Conservation (phyloP, 2,888 invertebrate species). For the Tetranychus piercei region DNA sequence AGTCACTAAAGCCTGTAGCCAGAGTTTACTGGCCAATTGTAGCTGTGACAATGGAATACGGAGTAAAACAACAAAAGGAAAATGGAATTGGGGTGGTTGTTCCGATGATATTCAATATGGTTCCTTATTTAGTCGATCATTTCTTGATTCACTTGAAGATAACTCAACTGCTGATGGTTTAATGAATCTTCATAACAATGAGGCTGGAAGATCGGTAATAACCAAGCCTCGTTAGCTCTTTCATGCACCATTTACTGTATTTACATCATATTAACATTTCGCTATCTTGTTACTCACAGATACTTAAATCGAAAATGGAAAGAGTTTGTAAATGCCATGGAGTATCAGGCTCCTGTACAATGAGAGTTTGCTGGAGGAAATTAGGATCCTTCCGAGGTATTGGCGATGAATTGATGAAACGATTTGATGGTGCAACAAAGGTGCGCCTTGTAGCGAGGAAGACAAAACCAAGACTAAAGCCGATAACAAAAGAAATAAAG, state of each 20-base stretch:
- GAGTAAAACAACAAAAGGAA: conserved; percentile 46
- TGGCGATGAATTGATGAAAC: conserved; percentile 53
- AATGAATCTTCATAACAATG: conserved; percentile 80
- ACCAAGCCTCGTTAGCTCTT: neutral
- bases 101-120: conserved; percentile 45
- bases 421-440: conserved; percentile 70
- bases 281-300: conserved; percentile 29
- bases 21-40: conserved; percentile 67
- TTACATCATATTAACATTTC: neutral
- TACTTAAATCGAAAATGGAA: conserved; percentile 50
- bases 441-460: conserved; percentile 42
- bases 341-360: conserved; percentile 76
- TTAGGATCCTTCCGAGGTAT: conserved; percentile 56
- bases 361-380: conserved; percentile 72
- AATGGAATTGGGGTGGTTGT: conserved; percentile 71
- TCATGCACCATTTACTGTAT: neutral
- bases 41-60: conserved; percentile 66
- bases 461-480: conserved; percentile 46
- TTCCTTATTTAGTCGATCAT: conserved; percentile 49
- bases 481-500: conserved; percentile 55
- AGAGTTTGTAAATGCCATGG: conserved; percentile 82
- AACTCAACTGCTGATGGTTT: conserved; percentile 51
- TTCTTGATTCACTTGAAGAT: conserved; percentile 63
- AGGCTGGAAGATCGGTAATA: conserved; percentile 62
- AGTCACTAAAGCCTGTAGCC: conserved; percentile 65